Base-by-base conservation (phyloP, 2,797 vertebrate species). In the Uromys caudimaculatus region DNA sequence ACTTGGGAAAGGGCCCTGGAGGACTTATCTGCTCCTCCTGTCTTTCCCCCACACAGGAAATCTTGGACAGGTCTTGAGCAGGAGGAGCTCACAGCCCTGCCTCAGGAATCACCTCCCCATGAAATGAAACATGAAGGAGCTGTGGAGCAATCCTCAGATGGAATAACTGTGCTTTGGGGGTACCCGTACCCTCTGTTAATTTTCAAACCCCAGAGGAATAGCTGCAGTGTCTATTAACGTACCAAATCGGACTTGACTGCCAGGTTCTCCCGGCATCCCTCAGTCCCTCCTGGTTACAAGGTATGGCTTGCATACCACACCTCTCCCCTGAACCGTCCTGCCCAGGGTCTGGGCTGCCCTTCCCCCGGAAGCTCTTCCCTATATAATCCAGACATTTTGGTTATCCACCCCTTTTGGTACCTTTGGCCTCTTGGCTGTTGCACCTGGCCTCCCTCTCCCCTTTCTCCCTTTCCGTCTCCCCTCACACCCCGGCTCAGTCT, bases 11-110 rank as follows among this genome's bases (percentile, higher is more conserved):
- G 91, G 89, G 75, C 56, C 64, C 76, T 16, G 11, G n/a, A 96
- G 82, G 77, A 95, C 67, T 92, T 94, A 96, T 97, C 93, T 93
- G 78, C 56, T 92, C 75, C 56, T 97, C 96, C 93, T 93, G 97
- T 94, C 97, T 95, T 97, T 96, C 97, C 94, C 95, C 32, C 97
- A 96, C 94, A 93, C 97, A 98, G 97, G 97, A 97, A 97, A 95
- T 92, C 93, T 93, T 71, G 82, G 85, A 84, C 88, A 95, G 92
- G 95, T 98, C 96, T 97, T 96, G 97, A 86, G 54, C 19, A 0
- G 35, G 76, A 32, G 35, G 35, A 91, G 52, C 69, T 52, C 8
- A 0, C 50, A 78, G 81, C 41, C 2, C 2, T 13, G 19, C 79
- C 71, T 91, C 77, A 84, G 91, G 78, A 93, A 81, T 94, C 7